Conservation (phyloP, 2,888 invertebrate species). For the Orthosia incerta region DNA sequence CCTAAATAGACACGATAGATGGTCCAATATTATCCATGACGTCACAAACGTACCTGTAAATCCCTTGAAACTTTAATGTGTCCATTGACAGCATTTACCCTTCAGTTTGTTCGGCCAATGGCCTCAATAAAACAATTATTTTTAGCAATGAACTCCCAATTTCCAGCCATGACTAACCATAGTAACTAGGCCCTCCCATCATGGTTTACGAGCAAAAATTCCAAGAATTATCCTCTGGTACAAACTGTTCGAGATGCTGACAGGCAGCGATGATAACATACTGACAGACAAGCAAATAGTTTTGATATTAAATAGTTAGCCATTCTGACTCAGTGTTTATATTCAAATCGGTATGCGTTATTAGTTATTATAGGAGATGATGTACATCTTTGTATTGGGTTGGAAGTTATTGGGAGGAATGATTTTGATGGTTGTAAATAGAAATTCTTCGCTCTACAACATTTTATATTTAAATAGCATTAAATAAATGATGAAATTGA, state of each 20-base stretch:
- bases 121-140: slow-evolving; percentile 35
- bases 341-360: slow-evolving; percentile 49
- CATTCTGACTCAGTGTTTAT: slow-evolving; percentile 52
- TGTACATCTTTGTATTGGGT: slow-evolving; percentile 3
- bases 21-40: too few relatives aligned
- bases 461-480: too few relatives aligned
- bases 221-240: slow-evolving; percentile 31
- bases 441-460: not conserved
- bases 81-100: not conserved
- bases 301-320: slow-evolving; percentile 42
- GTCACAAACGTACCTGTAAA: not conserved
- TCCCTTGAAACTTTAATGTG: not conserved
- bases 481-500: too few relatives aligned
- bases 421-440: not conserved
- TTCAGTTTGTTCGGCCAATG: not conserved
- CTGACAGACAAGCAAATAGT: slow-evolving; percentile 54
- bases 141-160: slow-evolving; percentile 4
- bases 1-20: too few relatives aligned
- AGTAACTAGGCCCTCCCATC: slow-evolving; percentile 24
- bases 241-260: slow-evolving; percentile 45
- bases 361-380: slow-evolving; percentile 44
- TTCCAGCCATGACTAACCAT: slow-evolving; percentile 37
- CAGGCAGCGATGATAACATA: slow-evolving; percentile 38
- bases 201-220: slow-evolving; percentile 39
- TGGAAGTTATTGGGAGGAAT: not conserved